A percentile compares a stretch with the other conserved stretches of the same genome.
Evolutionary conservation across 2,113 vertebrate species (phyloP).

Genomic region (Halichoerus grypus): DNA sequence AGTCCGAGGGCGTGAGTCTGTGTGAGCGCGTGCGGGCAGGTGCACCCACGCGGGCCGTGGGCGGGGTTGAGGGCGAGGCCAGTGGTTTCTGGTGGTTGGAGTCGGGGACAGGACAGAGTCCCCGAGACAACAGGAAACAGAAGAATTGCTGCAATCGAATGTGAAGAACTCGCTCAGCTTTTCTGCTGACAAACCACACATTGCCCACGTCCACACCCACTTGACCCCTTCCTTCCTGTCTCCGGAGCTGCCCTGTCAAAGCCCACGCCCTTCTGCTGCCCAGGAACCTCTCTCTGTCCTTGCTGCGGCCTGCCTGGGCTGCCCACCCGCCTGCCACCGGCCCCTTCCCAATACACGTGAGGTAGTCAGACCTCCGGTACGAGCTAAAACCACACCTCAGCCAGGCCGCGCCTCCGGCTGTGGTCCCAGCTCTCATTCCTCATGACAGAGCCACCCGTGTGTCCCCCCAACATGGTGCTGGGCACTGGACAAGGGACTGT

Average conservation of each 20-base stretch:
- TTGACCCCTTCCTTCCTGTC: constrained; percentile 41
- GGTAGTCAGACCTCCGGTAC: accelerated
- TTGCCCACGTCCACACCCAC: not conserved
- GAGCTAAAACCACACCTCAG: not conserved
- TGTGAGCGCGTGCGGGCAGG: not conserved
- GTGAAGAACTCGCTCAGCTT: not conserved
- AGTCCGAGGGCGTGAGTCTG: too few species aligned
- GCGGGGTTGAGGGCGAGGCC: not conserved
- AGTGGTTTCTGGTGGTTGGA: not conserved
- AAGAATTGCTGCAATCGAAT: not conserved
- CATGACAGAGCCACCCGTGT: accelerated
- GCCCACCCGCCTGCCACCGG: accelerated
- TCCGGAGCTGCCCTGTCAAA: not conserved
- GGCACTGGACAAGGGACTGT: accelerated
- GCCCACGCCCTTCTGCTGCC: not conserved
- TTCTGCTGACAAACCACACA: not conserved
- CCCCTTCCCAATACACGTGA: accelerated
- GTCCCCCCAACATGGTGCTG: accelerated
- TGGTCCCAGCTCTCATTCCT: not conserved
- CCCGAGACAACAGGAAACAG: not conserved
- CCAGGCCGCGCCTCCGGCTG: not conserved
- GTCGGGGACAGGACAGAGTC: not conserved
- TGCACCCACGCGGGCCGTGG: not conserved
- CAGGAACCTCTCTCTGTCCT: not conserved
- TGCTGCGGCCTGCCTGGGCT: not conserved